Percentiles rank a stretch among this genome's conserved stretches.
Evolutionary conservation across 2,888 invertebrate species (phyloP).

Genomic region (Cylindroiulus punctatus): DNA sequence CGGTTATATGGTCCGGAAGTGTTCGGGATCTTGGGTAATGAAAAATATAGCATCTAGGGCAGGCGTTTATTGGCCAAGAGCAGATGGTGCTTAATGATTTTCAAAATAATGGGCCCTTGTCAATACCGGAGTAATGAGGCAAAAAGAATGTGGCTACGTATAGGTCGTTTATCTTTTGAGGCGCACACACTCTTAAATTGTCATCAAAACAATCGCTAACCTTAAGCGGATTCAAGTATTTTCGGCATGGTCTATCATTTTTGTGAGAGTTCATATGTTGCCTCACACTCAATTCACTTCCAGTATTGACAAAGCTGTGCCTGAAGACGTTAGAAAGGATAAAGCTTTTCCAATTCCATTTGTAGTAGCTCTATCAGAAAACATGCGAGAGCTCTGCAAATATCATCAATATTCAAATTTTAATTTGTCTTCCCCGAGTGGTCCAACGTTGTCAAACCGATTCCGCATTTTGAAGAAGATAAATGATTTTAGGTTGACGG

Average conservation of each 20-base stretch:
- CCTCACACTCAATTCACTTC: not conserved
- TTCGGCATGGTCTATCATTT: not conserved
- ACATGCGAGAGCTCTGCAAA: not conserved
- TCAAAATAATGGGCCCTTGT: not conserved
- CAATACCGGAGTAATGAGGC: not conserved
- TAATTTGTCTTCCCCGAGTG: not conserved
- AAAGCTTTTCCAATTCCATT: not conserved
- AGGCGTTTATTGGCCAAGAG: not conserved
- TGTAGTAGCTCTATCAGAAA: not conserved
- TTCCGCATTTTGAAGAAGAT: not conserved
- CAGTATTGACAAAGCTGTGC: not conserved
- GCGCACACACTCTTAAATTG: not conserved
- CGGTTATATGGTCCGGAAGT: not conserved
- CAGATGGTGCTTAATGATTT: constrained; percentile 10
- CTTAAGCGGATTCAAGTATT: not conserved
- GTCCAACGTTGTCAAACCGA: not conserved
- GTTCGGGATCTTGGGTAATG: constrained; percentile 22
- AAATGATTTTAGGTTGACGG: not conserved
- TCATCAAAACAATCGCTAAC: not conserved
- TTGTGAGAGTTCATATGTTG: constrained; percentile 11
- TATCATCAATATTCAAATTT: not conserved
- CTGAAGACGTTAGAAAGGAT: not conserved
- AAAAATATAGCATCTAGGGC: not conserved
- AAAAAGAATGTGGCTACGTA: not conserved
- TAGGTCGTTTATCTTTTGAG: not conserved